Base-by-base conservation (phyloP, 2,113 vertebrate genomes). In the Paradoxurus hermaphroditus region DNA sequence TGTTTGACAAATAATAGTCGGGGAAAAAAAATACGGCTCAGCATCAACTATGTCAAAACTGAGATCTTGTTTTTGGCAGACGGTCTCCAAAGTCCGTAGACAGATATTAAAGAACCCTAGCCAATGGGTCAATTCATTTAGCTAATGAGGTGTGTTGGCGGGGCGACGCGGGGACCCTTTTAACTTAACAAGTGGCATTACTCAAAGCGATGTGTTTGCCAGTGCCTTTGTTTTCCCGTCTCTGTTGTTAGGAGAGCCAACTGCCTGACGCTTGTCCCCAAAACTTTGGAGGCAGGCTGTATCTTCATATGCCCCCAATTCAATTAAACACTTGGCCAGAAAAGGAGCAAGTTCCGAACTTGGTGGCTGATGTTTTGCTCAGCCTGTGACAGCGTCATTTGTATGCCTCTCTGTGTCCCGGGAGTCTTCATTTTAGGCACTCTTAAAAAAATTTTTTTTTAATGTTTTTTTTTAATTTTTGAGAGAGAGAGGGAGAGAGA, bases 21-120 rank as follows among this genome's bases (percentile, higher is more conserved):
- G 67, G 39, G 10, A 23, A 65, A 68, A 59, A 31, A 41, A 46
- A 68, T 23, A 23, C 2, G 72, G 62, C 59, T 82, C 14, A 16
- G 67, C 86, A 23, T 51, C 90, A 31, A 6, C 68, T 1, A 0
- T 51, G 84, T 89, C 97, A 83, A 73, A 67, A 5, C 31, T 0
- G 85, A 87, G 93, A 34, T 67, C 95, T 78, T 59, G 84, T 46
- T 79, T 82, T 77, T 92, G 97, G 97, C 96, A 77, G 73, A 23
- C 10, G 0, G 2, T 59, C 72, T 41, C 86, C 79, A 49, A 34
- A 95, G 93, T 75, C 97, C 36, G 79, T 34, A 91, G 72, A 79
- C 79, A 95, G 97, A 84, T 51, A 89, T 63, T n/a, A 83, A 94
- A 86, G 7, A 34, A 59, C 83, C 46, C 34, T 23, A 0, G 5